These are phyloP conservation scores for Latrodectus hesperus DNA, from an alignment of 2,888 invertebrate species.

Conservation along the genomic window DNA sequence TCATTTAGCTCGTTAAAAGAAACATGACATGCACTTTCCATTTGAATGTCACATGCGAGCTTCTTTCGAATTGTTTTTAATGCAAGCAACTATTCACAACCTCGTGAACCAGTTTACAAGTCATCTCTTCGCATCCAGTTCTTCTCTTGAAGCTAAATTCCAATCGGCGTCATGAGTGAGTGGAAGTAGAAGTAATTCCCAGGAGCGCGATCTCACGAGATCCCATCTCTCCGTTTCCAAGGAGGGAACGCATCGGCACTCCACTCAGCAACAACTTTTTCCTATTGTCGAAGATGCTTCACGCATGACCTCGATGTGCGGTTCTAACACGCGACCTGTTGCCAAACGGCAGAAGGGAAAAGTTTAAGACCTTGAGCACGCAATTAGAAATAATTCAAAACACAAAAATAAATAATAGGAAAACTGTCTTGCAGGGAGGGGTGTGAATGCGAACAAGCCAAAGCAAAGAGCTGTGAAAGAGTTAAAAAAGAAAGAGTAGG, in stretches of 20 bases:
- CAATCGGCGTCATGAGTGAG: not conserved
- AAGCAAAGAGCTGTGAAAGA: not conserved
- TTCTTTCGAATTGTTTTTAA: too few relatives aligned
- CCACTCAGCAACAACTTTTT: not conserved
- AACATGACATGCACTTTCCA: too few relatives aligned
- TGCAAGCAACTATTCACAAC: too few relatives aligned
- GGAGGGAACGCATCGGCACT: not conserved
- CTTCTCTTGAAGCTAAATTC: not conserved
- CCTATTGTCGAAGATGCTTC: not conserved
- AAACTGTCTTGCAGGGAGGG: not conserved
- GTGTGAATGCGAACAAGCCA: not conserved
- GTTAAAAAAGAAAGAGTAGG: not conserved
- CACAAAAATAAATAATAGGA: not conserved
- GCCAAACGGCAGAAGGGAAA: constrained; percentile 2
- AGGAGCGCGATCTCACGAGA: not conserved
- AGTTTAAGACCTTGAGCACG: constrained; percentile 1
- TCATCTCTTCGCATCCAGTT: too few relatives aligned
- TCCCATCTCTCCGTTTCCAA: not conserved
- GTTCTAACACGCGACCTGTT: not conserved
- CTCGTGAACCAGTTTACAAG: too few relatives aligned
- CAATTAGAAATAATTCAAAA: not conserved
- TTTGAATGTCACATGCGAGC: too few relatives aligned
- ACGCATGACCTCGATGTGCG: not conserved
- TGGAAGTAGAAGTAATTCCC: not conserved
- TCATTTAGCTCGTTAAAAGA: too few relatives aligned